Percentiles rank a stretch among this genome's conserved stretches.
phyloP scores from a whole-genome alignment of 2,888 invertebrate genomes.

The Baronia brevicornis region DNA sequence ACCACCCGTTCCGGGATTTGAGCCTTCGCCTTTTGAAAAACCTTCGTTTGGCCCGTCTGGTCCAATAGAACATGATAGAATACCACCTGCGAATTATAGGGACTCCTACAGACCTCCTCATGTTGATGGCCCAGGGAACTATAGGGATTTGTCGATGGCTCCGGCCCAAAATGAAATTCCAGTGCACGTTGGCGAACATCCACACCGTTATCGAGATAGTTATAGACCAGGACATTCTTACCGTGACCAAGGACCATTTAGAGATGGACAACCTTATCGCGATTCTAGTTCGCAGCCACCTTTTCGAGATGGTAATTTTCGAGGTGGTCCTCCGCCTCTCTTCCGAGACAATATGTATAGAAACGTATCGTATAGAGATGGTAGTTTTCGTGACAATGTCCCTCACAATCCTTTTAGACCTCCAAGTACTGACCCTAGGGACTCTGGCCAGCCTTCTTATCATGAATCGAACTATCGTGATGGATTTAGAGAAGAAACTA shows the following conservation, averaged over 20 bases:
- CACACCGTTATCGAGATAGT: slow-evolving; percentile 54
- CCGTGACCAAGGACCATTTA: slow-evolving; percentile 48
- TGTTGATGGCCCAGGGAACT: slow-evolving; percentile 42
- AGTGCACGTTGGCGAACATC: slow-evolving; percentile 54
- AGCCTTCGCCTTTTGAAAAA: slow-evolving; percentile 73
- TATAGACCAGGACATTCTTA: slow-evolving; percentile 50
- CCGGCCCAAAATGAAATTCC: slow-evolving; percentile 51
- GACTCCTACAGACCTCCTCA: slow-evolving; percentile 54
- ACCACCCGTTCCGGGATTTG: slow-evolving; percentile 78
- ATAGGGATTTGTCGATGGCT: slow-evolving; percentile 46
- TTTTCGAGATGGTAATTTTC: slow-evolving; percentile 50
- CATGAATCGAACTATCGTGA: slow-evolving; percentile 60
- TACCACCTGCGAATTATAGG: slow-evolving; percentile 51
- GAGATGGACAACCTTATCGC: slow-evolving; percentile 43
- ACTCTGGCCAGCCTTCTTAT: slow-evolving; percentile 41
- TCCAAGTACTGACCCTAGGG: slow-evolving; percentile 55
- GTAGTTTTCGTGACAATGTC: slow-evolving; percentile 50
- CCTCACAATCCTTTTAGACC: slow-evolving; percentile 53
- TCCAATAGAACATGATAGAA: slow-evolving; percentile 51
- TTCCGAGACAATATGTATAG: slow-evolving; percentile 54
- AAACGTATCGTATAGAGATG: slow-evolving; percentile 53
- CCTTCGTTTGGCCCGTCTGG: slow-evolving; percentile 53
- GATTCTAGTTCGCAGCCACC: slow-evolving; percentile 40
- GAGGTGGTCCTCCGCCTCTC: slow-evolving; percentile 44
- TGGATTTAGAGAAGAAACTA: slow-evolving; percentile 50